Evolutionary conservation across 53 echinoderm and acorn worm genomes (phyloP).

Genomic region (Arbacia lixula): DNA sequence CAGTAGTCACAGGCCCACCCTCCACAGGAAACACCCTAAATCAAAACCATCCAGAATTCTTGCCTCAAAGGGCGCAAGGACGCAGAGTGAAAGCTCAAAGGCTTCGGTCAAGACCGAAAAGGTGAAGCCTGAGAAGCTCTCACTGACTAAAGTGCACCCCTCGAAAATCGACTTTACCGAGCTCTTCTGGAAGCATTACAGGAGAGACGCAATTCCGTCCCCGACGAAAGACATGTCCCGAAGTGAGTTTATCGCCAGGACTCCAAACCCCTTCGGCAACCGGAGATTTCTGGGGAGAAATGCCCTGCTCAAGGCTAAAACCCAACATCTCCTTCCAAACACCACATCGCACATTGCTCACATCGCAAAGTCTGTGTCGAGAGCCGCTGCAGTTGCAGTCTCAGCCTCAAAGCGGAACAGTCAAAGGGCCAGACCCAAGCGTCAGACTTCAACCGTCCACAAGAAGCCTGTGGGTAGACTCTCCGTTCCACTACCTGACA

Average conservation of each 20-base stretch:
- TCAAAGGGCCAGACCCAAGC: slow-evolving; percentile 18
- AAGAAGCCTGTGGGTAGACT: slow-evolving; percentile 17
- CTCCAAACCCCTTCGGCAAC: slow-evolving; percentile 53
- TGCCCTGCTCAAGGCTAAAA: slow-evolving; percentile 19
- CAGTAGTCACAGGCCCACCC: background rate
- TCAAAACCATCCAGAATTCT: slow-evolving; percentile 20
- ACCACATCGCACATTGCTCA: background rate
- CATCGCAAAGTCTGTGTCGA: background rate
- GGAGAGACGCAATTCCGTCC: slow-evolving; percentile 46
- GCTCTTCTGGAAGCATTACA: slow-evolving; percentile 37
- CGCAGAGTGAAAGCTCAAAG: background rate
- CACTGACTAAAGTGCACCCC: slow-evolving; percentile 1
- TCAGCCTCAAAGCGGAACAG: background rate
- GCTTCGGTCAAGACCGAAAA: background rate
- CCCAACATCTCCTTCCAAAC: background rate
- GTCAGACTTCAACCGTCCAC: background rate
- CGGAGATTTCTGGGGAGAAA: slow-evolving; percentile 48
- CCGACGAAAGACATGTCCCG: slow-evolving; percentile 50
- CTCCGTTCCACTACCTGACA: background rate
- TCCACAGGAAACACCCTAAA: slow-evolving; percentile 9
- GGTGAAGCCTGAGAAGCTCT: background rate
- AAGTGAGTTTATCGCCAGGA: slow-evolving; percentile 45
- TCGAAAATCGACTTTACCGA: slow-evolving; percentile 50
- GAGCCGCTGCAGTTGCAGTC: background rate
- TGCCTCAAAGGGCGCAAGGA: slow-evolving; percentile 6